Evolutionary conservation across 2,888 invertebrate species (phyloP), one percentile per base, ranked within the genome.

Genomic region (Machimus rusticus): DNA sequence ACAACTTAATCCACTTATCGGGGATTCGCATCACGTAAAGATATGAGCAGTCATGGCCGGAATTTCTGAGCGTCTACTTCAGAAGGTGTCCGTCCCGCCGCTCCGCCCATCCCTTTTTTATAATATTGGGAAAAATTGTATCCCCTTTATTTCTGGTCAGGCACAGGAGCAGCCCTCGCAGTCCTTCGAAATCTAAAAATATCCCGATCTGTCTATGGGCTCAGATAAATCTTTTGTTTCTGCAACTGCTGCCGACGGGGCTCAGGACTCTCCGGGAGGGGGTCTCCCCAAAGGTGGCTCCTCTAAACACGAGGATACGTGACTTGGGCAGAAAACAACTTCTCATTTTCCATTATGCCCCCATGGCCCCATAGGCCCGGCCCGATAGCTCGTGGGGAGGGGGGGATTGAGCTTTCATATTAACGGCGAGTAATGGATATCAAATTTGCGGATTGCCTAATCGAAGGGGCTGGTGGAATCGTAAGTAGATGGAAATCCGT

Each of bases 1-100:
- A 86, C 86, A 86, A 77, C 86, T 86, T 86, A 86, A 86, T 86
- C 86, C 77, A 77, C 55, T 86, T 86, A 86, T 86, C 86, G 28
- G 6, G 34, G 31, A 86, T 86, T 77, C 86, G 51, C 46, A 86
- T 86, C 86, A 86, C 86, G 86, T 55, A 86, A 46, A 77, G 86
- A 77, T 86, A 86, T 86, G 55, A 86, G 86, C 39, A 77, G 37
- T 86, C 86, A 86, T 86, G 86, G 28, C 19, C 16, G 19, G 86
- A 86, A 86, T 86, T 31, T 55, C 31, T 51, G 55, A 86, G 16
- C 74, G 82, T 19, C 37, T 66, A 19, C 19, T 34, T 57, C 12
- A 31, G 28, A 66, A 57, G 66, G 55, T 82, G 16, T 37, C 12
- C 82, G 51, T 6, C 16, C 28, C 28, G 8, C 34, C 6, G n/a